Base-by-base conservation (phyloP, 1,140 invertebrate species). In the Megalopta genalis region DNA sequence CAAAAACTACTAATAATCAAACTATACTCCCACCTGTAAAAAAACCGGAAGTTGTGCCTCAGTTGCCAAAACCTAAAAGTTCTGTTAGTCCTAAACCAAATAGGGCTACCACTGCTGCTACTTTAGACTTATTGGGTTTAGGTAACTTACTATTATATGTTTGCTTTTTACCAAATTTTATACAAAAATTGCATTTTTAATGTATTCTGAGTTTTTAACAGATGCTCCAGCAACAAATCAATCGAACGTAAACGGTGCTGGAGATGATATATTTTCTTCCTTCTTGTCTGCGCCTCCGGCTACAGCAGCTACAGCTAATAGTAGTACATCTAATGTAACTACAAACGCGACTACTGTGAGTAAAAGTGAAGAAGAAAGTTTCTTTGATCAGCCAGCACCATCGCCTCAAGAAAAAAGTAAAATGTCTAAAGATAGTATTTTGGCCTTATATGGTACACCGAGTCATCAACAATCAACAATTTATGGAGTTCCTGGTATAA, bases 361-460 rank as follows among this genome's bases (percentile, higher is more conserved):
- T 91, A 96, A 96, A 89, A 94, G 95, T 4, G 97, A 98, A 90
- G 97, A 98, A 88, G 96, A 97, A 82, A 97, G 96, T 91, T 98
- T 98, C 93, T 98, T 98, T 89, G 97, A 97, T 92, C 97, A 98
- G 91, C 94, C 96, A n/a, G 93, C 94, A 4, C 95, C 96, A 0
- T 95, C 95, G 49, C 94, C 95, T 85, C 95, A 96, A 83, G 95
- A 96, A 86, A 96, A 96, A 81, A 95, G 95, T 76, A 97, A 98
- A 93, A 93, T 98, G 91, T 98, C 97, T 37, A 99, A 98, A 93
- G 97, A 98, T 88, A 98, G 97, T 90, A 99, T 99, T 92, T 93
- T 99, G 90, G 97, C 98, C 8, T 91, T 99, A 46, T 99, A 98
- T 91, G 96, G 96, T 81, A 96, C 90, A 60, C 87, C 91, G 0